phyloP scores from a whole-genome alignment of 2,888 invertebrate genomes.

The Lasioglossum morio region DNA sequence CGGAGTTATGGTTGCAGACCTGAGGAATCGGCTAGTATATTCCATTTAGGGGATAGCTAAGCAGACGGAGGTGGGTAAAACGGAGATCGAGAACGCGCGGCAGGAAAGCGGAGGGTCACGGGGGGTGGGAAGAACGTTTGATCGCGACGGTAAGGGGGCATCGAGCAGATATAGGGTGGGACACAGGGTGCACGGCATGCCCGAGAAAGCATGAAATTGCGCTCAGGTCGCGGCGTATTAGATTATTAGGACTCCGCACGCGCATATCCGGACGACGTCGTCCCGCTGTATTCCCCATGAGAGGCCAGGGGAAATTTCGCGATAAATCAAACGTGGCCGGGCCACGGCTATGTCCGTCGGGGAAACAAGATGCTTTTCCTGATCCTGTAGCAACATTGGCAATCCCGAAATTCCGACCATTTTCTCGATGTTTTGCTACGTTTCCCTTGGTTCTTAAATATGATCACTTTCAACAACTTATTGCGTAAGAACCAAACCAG shows the following conservation, averaged over 20 bases:
- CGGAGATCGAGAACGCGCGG: neutral
- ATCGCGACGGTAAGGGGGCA: conserved; percentile 12
- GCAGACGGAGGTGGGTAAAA: neutral
- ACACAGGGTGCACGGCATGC: conserved; percentile 42
- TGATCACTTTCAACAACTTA: neutral
- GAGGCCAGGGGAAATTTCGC: conserved; percentile 60
- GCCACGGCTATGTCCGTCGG: conserved; percentile 48
- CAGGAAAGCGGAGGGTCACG: conserved; percentile 46
- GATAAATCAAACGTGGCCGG: conserved; percentile 71
- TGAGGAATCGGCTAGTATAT: neutral
- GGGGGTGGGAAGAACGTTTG: conserved; percentile 32
- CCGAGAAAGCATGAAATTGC: conserved; percentile 76
- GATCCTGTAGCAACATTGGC: neutral
- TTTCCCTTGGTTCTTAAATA: neutral
- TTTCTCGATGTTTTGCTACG: neutral
- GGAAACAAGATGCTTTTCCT: conserved; percentile 34
- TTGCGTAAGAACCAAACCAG: neutral
- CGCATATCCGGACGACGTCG: conserved; percentile 52
- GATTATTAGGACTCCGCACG: conserved; percentile 69
- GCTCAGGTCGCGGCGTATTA: conserved; percentile 69
- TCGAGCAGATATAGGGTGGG: conserved; percentile 3
- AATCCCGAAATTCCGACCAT: neutral
- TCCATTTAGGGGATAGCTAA: conserved; percentile 1
- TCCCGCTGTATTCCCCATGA: conserved; percentile 48
- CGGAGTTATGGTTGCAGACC: neutral